Conservation (phyloP, 1,140 invertebrate genomes). For the Drosophila subpulchrella region DNA sequence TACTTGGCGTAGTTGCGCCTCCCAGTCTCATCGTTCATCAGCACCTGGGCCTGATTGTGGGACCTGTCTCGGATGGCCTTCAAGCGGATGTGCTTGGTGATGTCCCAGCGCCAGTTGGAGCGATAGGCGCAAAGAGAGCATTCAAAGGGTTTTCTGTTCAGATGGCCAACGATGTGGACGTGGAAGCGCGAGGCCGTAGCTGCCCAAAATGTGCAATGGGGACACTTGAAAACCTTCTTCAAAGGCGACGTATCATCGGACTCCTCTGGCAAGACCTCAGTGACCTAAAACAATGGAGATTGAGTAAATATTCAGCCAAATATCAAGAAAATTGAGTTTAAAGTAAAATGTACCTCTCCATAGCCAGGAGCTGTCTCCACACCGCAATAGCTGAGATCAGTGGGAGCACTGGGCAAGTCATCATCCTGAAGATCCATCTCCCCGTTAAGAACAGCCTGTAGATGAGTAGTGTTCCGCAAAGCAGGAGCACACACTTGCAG, state of each 20-base stretch:
- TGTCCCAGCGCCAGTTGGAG: conserved; percentile 98
- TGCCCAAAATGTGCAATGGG: conserved; percentile 95
- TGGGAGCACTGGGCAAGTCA: conserved; percentile 33
- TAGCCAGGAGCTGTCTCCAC: conserved; percentile 86
- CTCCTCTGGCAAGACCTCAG: conserved; percentile 72
- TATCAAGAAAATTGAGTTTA: not conserved
- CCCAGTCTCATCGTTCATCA: conserved; percentile 96
- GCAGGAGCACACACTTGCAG: conserved; percentile 47
- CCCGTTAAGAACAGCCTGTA: conserved; percentile 3
- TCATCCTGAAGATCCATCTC: conserved; percentile 53
- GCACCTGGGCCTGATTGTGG: conserved; percentile 90
- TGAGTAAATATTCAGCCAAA: not conserved
- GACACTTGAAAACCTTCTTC: conserved; percentile 93
- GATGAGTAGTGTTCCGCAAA: conserved; percentile 16
- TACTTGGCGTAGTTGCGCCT: conserved; percentile 96
- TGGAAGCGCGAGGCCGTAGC: conserved; percentile 95
- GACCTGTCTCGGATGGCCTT: conserved; percentile 92
- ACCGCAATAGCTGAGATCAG: conserved; percentile 82
- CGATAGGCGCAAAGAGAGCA: conserved; percentile 96
- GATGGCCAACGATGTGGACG: conserved; percentile 95
- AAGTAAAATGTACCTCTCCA: conserved; percentile 79
- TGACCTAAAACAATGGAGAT: conserved; percentile 57
- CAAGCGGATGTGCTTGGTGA: conserved; percentile 96
- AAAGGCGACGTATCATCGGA: conserved; percentile 78
- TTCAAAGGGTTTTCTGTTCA: conserved; percentile 96